Percentiles rank a stretch among this genome's conserved stretches.
Evolutionary conservation across 2,113 vertebrate species (phyloP).

Genomic region (Syngnathus typhle): DNA sequence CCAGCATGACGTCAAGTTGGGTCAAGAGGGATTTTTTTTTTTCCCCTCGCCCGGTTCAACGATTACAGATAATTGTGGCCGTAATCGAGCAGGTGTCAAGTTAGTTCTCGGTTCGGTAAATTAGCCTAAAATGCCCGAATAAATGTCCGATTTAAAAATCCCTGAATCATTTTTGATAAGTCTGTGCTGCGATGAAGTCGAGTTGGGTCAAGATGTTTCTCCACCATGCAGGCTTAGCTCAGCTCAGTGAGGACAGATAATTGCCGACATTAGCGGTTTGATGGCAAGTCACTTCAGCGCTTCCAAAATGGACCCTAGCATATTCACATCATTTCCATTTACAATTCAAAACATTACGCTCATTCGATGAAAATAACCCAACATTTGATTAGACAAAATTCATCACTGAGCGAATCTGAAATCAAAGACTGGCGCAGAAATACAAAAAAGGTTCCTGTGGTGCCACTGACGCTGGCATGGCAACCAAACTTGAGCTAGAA

Average conservation of each 20-base stretch:
- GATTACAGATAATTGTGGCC: conserved; percentile 54
- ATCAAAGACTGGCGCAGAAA: neutral
- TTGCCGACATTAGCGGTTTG: conserved; percentile 57
- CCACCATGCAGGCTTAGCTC: conserved; percentile 27
- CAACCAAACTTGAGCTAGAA: conserved; percentile 46
- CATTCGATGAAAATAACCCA: neutral
- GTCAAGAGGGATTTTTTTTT: conserved; percentile 31
- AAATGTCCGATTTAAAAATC: neutral
- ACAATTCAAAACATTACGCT: too few species aligned
- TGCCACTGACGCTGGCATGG: conserved; percentile 56
- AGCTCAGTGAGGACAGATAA: conserved; percentile 46
- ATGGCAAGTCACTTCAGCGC: conserved; percentile 52
- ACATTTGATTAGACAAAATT: neutral
- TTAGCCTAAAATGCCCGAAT: neutral
- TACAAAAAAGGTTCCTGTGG: conserved; percentile 18
- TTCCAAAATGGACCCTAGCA: conserved; percentile 25
- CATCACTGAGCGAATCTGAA: too few species aligned
- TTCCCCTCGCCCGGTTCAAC: conserved; percentile 22
- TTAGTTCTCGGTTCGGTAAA: conserved; percentile 4
- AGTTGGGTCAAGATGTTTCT: conserved; percentile 38
- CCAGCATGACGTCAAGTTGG: conserved; percentile 4
- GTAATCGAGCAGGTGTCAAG: conserved; percentile 60
- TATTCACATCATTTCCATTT: too few species aligned
- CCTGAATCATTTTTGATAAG: neutral
- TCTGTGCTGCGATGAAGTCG: conserved; percentile 5